Evolutionary conservation across 1,140 invertebrate species (phyloP), one percentile per base, ranked within the genome.

Genomic region (Stegodyphus dumicola): DNA sequence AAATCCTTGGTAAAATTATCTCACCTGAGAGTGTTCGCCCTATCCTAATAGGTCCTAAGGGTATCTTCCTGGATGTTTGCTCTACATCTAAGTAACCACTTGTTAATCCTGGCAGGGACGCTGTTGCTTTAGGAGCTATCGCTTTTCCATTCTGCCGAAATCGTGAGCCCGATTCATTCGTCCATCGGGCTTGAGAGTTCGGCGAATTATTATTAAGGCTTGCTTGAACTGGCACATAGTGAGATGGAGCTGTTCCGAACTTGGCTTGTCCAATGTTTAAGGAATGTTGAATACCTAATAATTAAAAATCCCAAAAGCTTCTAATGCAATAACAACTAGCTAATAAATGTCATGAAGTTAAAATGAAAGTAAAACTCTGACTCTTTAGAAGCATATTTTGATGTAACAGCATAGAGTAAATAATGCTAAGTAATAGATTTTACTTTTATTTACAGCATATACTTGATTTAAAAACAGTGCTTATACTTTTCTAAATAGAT

Each of bases 181-280:
- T 75, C 71, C 70, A 83, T 1, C 60, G 56, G 53, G 48, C 49
- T 1, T 73, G 52, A 15, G 65, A 69, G 69, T 78, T 69, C 5
- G 52, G 69, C 10, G 65, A 67, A 6, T 13, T 78, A 33, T 33
- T 33, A 33, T 33, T 33, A 11, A 51, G 51, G 13, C 18, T 80
- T 9, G 48, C 71, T 81, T 71, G 69, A 18, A 81, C 78, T 73
- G 78, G 69, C 1, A 64, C 56, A 73, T 81, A 81, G 49, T 83
- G 80, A 49, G 80, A 60, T 33, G 80, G 80, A 33, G 71, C 71
- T 5, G 80, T 83, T 53, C 80, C 80, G 48, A 83, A 83, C 18
- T 83, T 83, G n/a, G 60, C 80, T 83, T 83, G 80, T 17, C 80
- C 80, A 52, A 75, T 75, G 52, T 65, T 83, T 70, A 83, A 75